These are phyloP conservation scores for Decapterus maruadsi DNA, from an alignment of 2,797 vertebrate species.

Conservation along the genomic window DNA sequence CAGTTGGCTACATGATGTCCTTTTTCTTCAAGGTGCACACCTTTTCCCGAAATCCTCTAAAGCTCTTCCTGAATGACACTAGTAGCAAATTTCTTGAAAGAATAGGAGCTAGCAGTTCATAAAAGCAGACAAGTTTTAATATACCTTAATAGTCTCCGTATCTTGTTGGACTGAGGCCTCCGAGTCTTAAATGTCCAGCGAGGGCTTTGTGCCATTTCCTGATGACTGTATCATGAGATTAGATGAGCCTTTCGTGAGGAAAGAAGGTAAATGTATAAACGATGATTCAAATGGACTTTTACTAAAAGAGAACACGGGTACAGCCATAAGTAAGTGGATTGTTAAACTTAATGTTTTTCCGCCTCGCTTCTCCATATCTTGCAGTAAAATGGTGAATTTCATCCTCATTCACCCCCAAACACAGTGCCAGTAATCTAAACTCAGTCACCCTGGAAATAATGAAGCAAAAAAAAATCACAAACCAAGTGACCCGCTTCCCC, in stretches of 20 bases:
- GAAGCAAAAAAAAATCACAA: constrained; percentile 54
- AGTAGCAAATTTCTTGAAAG: constrained; percentile 17
- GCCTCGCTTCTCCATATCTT: constrained; percentile 40
- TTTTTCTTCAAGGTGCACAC: background rate
- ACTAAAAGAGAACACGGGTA: constrained; percentile 18
- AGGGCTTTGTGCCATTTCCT: constrained; percentile 26
- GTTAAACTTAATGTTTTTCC: constrained; percentile 50
- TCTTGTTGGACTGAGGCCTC: constrained; percentile 50
- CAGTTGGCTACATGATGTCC: constrained; percentile 1
- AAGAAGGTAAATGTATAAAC: constrained; percentile 5
- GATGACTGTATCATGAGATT: constrained; percentile 42
- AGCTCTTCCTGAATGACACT: constrained; percentile 39
- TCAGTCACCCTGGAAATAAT: constrained; percentile 65
- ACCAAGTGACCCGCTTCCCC: constrained; percentile 39
- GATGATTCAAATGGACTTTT: constrained; percentile 22
- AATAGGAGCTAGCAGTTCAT: constrained; percentile 50
- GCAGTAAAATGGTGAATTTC: constrained; percentile 37
- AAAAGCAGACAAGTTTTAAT: constrained; percentile 52
- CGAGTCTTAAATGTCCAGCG: constrained; percentile 52
- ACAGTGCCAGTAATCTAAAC: constrained; percentile 28
- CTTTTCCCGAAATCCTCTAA: background rate
- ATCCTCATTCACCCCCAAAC: constrained; percentile 57
- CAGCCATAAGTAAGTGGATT: constrained; percentile 6
- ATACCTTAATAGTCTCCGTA: constrained; percentile 58
- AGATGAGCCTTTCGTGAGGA: constrained; percentile 5